Conservation (phyloP, 2,113 vertebrate species). For the Ploceus nigricollis region DNA sequence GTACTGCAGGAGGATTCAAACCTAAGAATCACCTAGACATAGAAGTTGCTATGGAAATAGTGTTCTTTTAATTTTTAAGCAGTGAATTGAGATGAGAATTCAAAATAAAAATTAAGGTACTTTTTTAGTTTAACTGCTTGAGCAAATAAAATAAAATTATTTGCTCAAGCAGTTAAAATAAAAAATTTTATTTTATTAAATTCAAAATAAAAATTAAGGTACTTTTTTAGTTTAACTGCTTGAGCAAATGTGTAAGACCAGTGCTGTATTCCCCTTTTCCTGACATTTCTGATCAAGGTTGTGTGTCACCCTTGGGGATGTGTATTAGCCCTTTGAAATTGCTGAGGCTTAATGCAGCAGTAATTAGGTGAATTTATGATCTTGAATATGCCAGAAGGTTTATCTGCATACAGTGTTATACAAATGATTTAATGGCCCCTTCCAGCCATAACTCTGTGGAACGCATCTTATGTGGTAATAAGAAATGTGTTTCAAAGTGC, state of each 20-base stretch:
- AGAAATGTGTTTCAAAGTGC: neutral
- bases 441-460: conserved; percentile 12
- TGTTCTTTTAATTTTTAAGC: neutral
- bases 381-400: neutral
- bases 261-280: neutral
- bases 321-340: neutral
- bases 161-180: too few species aligned
- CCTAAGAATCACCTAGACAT: neutral
- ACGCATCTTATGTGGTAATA: neutral
- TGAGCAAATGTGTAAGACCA: neutral
- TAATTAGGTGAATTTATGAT: conserved; percentile 24
- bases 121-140: neutral
- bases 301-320: neutral
- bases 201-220: too few species aligned
- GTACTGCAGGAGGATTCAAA: neutral
- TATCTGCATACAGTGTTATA: neutral
- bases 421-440: conserved; percentile 22
- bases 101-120: neutral
- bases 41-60: neutral
- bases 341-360: neutral
- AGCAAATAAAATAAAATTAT: too few species aligned
- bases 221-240: neutral
- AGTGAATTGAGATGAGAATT: neutral
- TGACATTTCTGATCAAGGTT: neutral
- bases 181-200: too few species aligned